Percentiles rank a stretch among this genome's conserved stretches.
These are phyloP conservation scores for Anoncus sp. DNA, from an alignment of 2,888 invertebrate species.

Conservation along the genomic window DNA sequence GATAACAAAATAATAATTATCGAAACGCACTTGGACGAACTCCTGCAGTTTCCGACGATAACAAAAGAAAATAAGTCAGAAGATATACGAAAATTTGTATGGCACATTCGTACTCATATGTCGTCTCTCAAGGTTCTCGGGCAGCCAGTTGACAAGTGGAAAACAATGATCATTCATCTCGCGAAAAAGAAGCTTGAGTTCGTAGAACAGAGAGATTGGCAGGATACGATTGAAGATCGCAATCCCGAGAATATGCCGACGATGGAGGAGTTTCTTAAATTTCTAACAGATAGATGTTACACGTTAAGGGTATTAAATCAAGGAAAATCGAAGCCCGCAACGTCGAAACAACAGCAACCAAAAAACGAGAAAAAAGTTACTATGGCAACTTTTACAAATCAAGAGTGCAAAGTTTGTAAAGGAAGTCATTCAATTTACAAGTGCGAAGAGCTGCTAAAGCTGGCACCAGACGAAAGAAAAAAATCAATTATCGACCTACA, in stretches of 20 bases:
- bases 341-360: too few species aligned
- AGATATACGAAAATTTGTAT: conserved; percentile 59
- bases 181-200: too few species aligned
- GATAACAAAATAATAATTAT: conserved; percentile 65
- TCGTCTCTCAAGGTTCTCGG: conserved; percentile 65
- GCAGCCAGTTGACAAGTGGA: conserved; percentile 69
- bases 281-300: conserved; percentile 55
- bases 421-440: conserved; percentile 49
- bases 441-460: too few species aligned
- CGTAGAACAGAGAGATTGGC: conserved; percentile 66
- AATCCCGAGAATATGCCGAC: conserved; percentile 59
- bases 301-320: conserved; percentile 41
- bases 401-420: conserved; percentile 50
- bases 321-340: conserved; percentile 41
- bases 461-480: conserved; percentile 39
- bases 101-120: conserved; percentile 52
- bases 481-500: too few species aligned
- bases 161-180: conserved; percentile 68
- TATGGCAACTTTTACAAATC: too few species aligned
- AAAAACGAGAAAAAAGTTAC: too few species aligned
- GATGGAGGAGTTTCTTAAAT: conserved; percentile 56
- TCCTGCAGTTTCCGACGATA: conserved; percentile 59
- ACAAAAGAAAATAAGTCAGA: conserved; percentile 50
- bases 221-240: conserved; percentile 55
- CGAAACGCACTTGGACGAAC: conserved; percentile 61